Conservation (phyloP, 2,113 vertebrate genomes). For the Phalacrocorax pelagicus region DNA sequence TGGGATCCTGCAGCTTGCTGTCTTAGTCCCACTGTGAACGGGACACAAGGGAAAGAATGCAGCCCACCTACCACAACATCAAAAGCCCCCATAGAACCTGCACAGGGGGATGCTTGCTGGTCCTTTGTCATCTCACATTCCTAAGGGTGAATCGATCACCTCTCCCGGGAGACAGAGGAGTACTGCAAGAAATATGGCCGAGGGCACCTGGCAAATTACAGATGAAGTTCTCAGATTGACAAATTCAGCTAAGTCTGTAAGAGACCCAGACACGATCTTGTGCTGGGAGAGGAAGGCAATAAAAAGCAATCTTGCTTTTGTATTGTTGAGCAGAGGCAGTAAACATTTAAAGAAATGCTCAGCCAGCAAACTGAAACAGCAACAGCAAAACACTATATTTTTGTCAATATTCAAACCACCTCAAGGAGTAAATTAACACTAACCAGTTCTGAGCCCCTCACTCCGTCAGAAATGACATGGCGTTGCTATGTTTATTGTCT, state of each 20-base stretch:
- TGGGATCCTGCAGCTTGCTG: not conserved
- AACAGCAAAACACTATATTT: not conserved
- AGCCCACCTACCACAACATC: not conserved
- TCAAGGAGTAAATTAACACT: conserved; percentile 4
- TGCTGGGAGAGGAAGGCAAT: not conserved
- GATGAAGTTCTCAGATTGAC: conserved; percentile 6
- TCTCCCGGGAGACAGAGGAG: not conserved
- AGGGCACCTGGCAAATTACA: conserved; percentile 19
- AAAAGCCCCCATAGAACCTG: not conserved
- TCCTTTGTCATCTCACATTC: not conserved
- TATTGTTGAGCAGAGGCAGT: conserved; percentile 16
- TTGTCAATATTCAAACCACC: conserved; percentile 14
- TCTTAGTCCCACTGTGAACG: not conserved
- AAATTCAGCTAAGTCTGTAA: not conserved
- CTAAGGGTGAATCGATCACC: not conserved
- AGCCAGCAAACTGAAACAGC: conserved; percentile 36
- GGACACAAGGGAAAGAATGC: not conserved
- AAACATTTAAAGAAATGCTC: conserved; percentile 40
- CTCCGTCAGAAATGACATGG: not conserved
- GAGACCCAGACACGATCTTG: conserved; percentile 6
- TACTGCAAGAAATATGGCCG: not conserved
- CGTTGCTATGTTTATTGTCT: not conserved
- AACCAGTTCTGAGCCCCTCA: not conserved
- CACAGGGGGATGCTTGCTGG: not conserved
- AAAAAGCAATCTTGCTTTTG: conserved; percentile 47